Base-by-base conservation (phyloP, 2,888 invertebrate species). In the Drosophila lacicola region DNA sequence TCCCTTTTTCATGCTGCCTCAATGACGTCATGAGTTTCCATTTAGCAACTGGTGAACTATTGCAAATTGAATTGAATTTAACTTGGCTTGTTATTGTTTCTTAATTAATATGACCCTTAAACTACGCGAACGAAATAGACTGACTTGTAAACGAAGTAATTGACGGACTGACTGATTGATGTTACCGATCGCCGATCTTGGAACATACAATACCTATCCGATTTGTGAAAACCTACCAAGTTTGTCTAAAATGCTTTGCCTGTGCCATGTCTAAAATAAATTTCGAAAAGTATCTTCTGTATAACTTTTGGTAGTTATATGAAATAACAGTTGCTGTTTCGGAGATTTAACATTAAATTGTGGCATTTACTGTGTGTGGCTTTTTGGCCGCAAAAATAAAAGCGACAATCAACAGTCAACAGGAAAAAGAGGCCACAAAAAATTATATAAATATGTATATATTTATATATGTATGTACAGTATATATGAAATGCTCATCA, bases 401-500 rank as follows among this genome's bases (percentile, higher is more conserved):
- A 56, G 44, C 61, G 61, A 74, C 74, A 84, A 87, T 80, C 74
- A 83, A 79, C 63, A 44, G 61, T 53, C 67, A 53, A 64, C 50
- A 39, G 54, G 37, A 50, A 60, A 60, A 47, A 55, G 54, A 65
- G 14, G 44, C 33, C 51, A 60, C 53, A 64, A 58, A 53, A 39
- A 60, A 66, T 39, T 56, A 68, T 51, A 68, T 37, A 67, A 36
- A 55, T 63, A 61, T 34, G 25, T 54, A 34, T 50, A 50, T 21
- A 65, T 17, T 17, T 17, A 50, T 11, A 37, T 14, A 61, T 74
- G 70, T 21, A 41, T 37, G 25, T 76, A 76, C 36, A 44, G 54
- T 55, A 54, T 72, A 67, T 68, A 87, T 75, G 78, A 89, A 87
- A 83, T 71, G 67, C 82, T 75, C 89, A 89, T 89, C 88, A 89